phyloP scores from a whole-genome alignment of 2,113 vertebrate species.

The Urocynchramus pylzowi region DNA sequence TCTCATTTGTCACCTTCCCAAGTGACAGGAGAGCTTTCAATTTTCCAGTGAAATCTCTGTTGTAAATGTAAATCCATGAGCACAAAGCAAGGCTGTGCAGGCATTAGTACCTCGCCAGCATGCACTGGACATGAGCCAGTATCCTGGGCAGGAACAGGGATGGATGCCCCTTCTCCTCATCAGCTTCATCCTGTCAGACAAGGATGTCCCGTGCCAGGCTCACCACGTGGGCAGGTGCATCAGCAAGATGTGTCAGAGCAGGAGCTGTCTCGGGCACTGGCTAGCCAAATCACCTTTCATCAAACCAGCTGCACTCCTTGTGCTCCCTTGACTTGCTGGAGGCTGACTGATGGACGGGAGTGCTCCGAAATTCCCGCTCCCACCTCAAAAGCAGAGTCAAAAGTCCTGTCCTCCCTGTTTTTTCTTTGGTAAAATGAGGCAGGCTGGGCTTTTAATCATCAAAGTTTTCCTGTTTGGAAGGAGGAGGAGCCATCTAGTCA shows the following conservation, averaged over 20 bases:
- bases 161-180: not conserved
- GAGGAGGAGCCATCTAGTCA: conserved; percentile 12
- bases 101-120: fast-evolving
- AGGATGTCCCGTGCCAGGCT: not conserved
- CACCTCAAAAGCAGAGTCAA: not conserved
- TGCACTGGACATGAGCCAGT: fast-evolving
- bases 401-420: not conserved
- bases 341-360: not conserved
- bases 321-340: not conserved
- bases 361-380: not conserved
- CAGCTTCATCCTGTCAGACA: not conserved
- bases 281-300: not conserved
- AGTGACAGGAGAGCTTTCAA: not conserved
- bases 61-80: not conserved
- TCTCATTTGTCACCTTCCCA: not conserved
- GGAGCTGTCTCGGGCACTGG: not conserved
- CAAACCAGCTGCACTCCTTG: not conserved
- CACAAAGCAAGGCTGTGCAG: not conserved
- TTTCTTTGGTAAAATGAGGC: not conserved
- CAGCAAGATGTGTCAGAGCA: not conserved
- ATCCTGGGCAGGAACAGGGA: not conserved
- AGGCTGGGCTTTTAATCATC: not conserved
- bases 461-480: conserved; percentile 4
- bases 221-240: not conserved
- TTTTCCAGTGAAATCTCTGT: not conserved